Conservation (phyloP, 1,140 invertebrate species). For the Trichonephila inaurata region DNA sequence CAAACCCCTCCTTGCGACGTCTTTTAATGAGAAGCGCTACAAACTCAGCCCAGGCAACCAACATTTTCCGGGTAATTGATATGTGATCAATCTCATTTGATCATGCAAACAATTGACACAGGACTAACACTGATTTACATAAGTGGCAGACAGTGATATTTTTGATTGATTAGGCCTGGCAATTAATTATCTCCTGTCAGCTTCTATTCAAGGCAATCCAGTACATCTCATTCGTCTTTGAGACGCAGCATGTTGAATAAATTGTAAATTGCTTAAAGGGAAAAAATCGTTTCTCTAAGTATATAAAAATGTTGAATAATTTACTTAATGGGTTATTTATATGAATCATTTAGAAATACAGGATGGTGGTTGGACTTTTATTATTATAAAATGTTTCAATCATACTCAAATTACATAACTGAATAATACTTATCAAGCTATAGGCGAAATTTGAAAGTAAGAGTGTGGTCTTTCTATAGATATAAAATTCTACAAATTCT, state of each 20-base stretch:
- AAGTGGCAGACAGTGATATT: not conserved
- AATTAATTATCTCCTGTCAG: constrained; percentile 42
- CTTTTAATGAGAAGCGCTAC: not conserved
- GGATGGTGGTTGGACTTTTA: too few relatives aligned
- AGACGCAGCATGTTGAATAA: not conserved
- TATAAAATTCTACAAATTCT: too few relatives aligned
- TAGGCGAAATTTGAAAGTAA: too few relatives aligned
- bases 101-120: constrained; percentile 54
- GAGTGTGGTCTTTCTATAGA: too few relatives aligned
- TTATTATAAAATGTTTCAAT: too few relatives aligned
- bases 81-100: constrained; percentile 54
- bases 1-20: not conserved
- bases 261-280: not conserved
- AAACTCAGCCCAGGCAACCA: not conserved
- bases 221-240: not conserved
- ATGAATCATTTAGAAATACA: too few relatives aligned
- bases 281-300: too few relatives aligned
- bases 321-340: too few relatives aligned
- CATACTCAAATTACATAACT: too few relatives aligned
- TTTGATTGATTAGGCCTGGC: constrained; percentile 34
- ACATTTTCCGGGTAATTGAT: constrained; percentile 21
- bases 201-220: not conserved
- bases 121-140: constrained; percentile 15
- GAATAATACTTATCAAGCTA: too few relatives aligned
- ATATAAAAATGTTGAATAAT: too few relatives aligned